Base-by-base conservation (phyloP, 2,888 invertebrate genomes). In the Caenorhabditis doughertyi region DNA sequence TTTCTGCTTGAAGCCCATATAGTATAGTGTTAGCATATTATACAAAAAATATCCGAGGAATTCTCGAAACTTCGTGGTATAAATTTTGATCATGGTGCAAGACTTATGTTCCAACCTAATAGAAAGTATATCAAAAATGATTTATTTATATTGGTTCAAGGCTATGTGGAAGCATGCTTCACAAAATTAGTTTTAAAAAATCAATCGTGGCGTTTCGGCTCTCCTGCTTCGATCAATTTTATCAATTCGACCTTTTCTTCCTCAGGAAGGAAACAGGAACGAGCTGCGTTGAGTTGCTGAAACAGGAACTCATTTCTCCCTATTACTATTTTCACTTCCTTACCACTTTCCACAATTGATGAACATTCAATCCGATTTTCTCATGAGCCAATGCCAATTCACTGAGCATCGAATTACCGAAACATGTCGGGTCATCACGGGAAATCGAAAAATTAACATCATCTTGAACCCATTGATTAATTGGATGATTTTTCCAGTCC, bases 401-500 rank as follows among this genome's bases (percentile, higher is more conserved):
- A 51, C 93, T 93, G 18, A 91, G 89, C 67, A 94, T 88, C 7
- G 91, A 89, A 21, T 93, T 92, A 51, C 92, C 93, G 18, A 94
- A 93, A 32, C 94, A 90, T 0, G 93, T 93, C 0, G 94, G 93
- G 84, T 94, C 94, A 86, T 94, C 94, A 5, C 93, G 93, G 87
- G 92, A 94, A 60, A 94, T 92, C n/a, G 94, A 94, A 82, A 94
- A 94, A 89, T 93, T 94, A 4, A 92, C 93, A 3, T 92, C 92
- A 86, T 94, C 94, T 68, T 93, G 91, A 3, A 93, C 93, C 92
- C 94, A 94, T 82, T 93, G 93, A 39, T 71, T 55, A 42, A 94
- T 90, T 4, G 94, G 93, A 90, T 94, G 93, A 42, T 92, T 90
- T 11, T 85, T 72, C 65, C 90, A 89, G 39, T 92, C 92, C 2